Evolutionary conservation across 1,140 invertebrate species (phyloP), one percentile per base, ranked within the genome.

Genomic region (Drosophila bocki): DNA sequence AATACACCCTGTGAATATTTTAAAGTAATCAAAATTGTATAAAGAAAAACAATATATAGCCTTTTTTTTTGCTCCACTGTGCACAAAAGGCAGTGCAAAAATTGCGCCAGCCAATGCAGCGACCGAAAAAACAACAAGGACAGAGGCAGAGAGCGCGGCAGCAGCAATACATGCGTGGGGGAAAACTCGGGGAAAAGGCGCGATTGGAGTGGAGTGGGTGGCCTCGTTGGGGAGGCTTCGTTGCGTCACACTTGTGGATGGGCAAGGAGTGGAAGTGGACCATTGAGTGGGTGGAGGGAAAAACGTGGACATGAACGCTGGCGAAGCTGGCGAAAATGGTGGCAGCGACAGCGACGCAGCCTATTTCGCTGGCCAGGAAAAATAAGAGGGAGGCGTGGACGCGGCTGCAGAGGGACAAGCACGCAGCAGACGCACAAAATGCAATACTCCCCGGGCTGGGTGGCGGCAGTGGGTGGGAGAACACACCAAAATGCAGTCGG

Each of bases 401-500:
- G 42, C 45, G 51, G 42, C 47, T 11, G 35, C 57, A 37, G 35
- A 60, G 58, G 59, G 59, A 41, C 64, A 56, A 58, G 44, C 37
- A 74, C 37, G 70, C 61, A 76, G 60, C 72, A 62, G 65, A 79
- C 69, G 84, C 84, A 87, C 84, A 69, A 80, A 63, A 76, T 79
- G 69, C 82, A 64, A 70, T 87, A 62, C 50, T 67, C 63, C 53
- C 60, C 50, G 39, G 48, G 76, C 33, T 29, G 22, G 42, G 32
- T 41, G 39, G 39, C 9, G 39, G 39, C 9, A 33, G 33, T 29
- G 22, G 42, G 32, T 41, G 39, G 39, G 13, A 13, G 44, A 17
- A 33, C 63, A 37, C 50, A 50, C 29, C 65, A 76, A 84, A 90
- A 90, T 90, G 84, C 85, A 88, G 84, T 59, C 68, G 63, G 67